These are phyloP conservation scores for Cephalotes varians DNA, from an alignment of 2,888 invertebrate species.

Conservation along the genomic window DNA sequence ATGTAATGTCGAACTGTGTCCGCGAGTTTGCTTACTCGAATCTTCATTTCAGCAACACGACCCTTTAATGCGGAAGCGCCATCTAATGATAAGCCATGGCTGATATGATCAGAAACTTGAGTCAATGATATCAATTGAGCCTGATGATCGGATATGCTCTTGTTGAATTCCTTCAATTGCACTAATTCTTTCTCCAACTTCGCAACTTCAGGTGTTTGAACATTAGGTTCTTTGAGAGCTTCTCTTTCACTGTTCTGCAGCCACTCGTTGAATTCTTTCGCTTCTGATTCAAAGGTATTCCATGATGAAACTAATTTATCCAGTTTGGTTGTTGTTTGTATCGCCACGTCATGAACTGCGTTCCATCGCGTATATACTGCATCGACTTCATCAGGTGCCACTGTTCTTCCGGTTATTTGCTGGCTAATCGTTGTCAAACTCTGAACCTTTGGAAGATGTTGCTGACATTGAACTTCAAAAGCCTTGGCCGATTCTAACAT, in stretches of 20 bases:
- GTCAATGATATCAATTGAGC: slow-evolving; percentile 93
- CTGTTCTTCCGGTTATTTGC: slow-evolving; percentile 91
- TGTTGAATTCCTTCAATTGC: slow-evolving; percentile 92
- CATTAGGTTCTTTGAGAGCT: slow-evolving; percentile 88
- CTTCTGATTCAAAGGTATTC: slow-evolving; percentile 93
- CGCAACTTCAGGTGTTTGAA: slow-evolving; percentile 91
- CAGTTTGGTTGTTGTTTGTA: slow-evolving; percentile 92
- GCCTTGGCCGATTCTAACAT: slow-evolving; percentile 91
- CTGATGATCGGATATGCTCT: slow-evolving; percentile 94
- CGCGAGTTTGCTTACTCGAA: slow-evolving; percentile 91
- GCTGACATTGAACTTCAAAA: slow-evolving; percentile 92
- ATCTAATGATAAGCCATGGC: slow-evolving; percentile 92
- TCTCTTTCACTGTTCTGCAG: slow-evolving; percentile 89
- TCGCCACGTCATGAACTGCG: slow-evolving; percentile 93
- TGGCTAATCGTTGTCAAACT: slow-evolving; percentile 91
- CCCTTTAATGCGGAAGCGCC: slow-evolving; percentile 91
- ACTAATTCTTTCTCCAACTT: slow-evolving; percentile 92
- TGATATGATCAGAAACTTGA: slow-evolving; percentile 93
- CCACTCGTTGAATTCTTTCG: slow-evolving; percentile 93
- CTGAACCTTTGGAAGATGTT: slow-evolving; percentile 91
- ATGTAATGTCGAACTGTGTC: slow-evolving; percentile 92
- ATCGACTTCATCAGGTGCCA: slow-evolving; percentile 94
- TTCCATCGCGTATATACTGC: slow-evolving; percentile 94
- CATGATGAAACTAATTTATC: slow-evolving; percentile 93
- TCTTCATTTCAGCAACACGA: slow-evolving; percentile 91